A percentile compares a stretch with the other conserved stretches of the same genome.
phyloP scores from a whole-genome alignment of 2,797 vertebrate genomes.

The Helostoma temminkii region DNA sequence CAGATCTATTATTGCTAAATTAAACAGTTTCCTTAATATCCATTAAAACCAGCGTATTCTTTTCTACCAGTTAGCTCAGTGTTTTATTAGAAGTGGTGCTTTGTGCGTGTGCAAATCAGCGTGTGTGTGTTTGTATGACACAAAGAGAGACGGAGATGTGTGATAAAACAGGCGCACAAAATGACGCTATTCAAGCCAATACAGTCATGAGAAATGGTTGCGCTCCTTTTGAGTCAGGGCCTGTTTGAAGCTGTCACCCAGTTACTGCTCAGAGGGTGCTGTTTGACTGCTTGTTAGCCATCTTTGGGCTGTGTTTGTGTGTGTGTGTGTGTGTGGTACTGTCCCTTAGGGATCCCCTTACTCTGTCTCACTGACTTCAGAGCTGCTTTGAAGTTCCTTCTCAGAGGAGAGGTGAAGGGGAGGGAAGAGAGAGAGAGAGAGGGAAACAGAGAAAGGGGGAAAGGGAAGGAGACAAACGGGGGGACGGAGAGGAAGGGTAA shows the following conservation, averaged over 20 bases:
- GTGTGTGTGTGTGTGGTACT: conserved; percentile 35
- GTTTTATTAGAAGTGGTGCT: conserved; percentile 18
- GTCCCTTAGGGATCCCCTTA: conserved; percentile 63
- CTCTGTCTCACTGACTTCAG: conserved; percentile 76
- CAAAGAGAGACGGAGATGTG: conserved; percentile 3
- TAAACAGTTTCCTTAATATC: conserved; percentile 52
- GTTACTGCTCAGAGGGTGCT: conserved; percentile 70
- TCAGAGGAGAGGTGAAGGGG: conserved; percentile 61
- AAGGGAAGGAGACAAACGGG: conserved; percentile 40
- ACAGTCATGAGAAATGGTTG: conserved; percentile 52
- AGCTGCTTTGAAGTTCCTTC: conserved; percentile 80
- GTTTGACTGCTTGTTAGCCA: conserved; percentile 73
- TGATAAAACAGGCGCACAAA: conserved; percentile 51
- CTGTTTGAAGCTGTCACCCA: conserved; percentile 74
- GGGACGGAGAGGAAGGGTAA: conserved; percentile 25
- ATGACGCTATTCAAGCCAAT: conserved; percentile 66
- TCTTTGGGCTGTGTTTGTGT: conserved; percentile 47
- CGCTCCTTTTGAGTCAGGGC: conserved; percentile 31
- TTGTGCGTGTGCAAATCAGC: not conserved
- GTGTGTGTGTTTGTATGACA: conserved; percentile 3
- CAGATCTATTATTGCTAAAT: conserved; percentile 60
- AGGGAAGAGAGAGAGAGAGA: conserved; percentile 18
- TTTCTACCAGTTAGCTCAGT: conserved; percentile 15
- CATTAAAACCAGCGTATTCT: conserved; percentile 12
- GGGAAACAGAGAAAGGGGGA: conserved; percentile 19